A percentile compares a stretch with the other conserved stretches of the same genome.
phyloP scores from a whole-genome alignment of 2,797 vertebrate species.

The Bufotes viridis region DNA sequence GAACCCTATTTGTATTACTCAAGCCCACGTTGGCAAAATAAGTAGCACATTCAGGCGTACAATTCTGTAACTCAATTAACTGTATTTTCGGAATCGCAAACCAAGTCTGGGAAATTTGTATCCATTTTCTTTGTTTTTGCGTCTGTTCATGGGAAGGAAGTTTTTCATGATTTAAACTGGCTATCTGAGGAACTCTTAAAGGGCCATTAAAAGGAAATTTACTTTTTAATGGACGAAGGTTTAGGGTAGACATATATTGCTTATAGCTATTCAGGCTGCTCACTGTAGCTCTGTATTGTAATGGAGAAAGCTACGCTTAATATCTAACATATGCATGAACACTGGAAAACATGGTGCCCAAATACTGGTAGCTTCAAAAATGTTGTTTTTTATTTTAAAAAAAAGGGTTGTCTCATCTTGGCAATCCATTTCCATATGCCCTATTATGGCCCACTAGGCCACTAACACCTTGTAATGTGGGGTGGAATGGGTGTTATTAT shows the following conservation, averaged over 20 bases:
- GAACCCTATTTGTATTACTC: constrained; percentile 21
- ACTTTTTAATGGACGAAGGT: background rate
- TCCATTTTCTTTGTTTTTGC: constrained; percentile 6
- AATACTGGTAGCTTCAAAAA: background rate
- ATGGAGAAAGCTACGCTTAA: background rate
- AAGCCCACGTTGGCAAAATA: background rate
- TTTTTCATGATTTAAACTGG: background rate
- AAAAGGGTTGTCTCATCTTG: too few relatives aligned
- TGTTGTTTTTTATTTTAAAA: background rate
- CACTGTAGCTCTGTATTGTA: background rate
- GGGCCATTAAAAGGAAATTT: background rate
- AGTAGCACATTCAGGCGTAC: background rate
- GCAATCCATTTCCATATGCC: too few relatives aligned
- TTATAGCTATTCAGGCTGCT: background rate
- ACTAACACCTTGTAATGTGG: too few relatives aligned
- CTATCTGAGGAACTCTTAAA: constrained; percentile 1
- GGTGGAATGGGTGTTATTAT: too few relatives aligned
- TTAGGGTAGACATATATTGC: background rate
- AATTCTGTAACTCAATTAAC: background rate
- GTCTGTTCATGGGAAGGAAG: background rate
- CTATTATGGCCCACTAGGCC: too few relatives aligned
- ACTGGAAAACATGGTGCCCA: background rate
- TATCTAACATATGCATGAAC: background rate
- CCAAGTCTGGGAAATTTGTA: background rate
- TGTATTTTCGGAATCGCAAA: background rate